Evolutionary conservation across 2,113 vertebrate genomes (phyloP).

Genomic region (Orthonyx spaldingii): DNA sequence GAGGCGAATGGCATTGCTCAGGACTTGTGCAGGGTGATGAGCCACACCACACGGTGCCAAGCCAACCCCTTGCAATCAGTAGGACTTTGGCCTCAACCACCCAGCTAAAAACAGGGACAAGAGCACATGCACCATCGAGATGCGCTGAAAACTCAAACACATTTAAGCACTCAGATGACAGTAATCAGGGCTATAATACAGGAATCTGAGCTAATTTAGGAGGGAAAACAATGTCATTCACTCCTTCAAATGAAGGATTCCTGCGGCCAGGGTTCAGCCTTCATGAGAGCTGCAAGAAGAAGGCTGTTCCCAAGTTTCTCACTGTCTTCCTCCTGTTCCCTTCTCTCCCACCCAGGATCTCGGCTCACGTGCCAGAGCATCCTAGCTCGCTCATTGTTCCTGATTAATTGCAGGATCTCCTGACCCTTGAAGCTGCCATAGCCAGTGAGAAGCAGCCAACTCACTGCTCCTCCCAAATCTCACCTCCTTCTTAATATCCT

Average conservation of each 20-base stretch:
- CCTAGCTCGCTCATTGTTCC: background rate
- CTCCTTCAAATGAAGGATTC: background rate
- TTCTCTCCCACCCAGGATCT: background rate
- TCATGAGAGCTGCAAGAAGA: background rate
- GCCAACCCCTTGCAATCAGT: background rate
- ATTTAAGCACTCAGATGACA: accelerated
- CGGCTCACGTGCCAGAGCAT: background rate
- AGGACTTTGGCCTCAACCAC: background rate
- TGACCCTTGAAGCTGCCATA: background rate
- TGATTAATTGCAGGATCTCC: background rate
- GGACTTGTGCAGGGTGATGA: background rate
- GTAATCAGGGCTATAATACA: background rate
- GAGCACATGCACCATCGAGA: background rate
- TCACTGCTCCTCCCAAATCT: background rate
- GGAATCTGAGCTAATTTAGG: background rate
- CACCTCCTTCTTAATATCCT: background rate
- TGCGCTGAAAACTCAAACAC: background rate
- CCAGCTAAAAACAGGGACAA: background rate
- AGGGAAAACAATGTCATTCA: background rate
- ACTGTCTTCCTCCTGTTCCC: background rate
- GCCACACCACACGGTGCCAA: background rate
- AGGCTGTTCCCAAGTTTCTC: background rate
- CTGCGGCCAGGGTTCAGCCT: background rate
- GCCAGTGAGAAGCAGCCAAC: background rate
- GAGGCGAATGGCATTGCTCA: background rate